phyloP scores from a whole-genome alignment of 2,888 invertebrate genomes.

The Hermaeophaga mercurialis region DNA sequence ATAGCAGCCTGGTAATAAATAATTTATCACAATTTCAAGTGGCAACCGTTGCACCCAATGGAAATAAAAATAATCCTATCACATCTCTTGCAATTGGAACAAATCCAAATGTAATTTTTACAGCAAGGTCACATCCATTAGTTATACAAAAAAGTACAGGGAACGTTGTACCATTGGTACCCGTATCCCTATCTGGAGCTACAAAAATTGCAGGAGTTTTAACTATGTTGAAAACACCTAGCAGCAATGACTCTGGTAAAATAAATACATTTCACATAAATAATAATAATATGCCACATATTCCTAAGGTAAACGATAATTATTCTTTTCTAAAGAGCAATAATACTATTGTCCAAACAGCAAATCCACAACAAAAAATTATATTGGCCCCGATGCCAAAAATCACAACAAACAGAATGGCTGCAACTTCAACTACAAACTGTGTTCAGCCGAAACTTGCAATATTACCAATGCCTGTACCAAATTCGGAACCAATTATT shows the following conservation, averaged over 20 bases:
- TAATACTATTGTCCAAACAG: constrained; percentile 33
- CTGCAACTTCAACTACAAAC: constrained; percentile 64
- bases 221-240: constrained; percentile 63
- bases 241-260: constrained; percentile 51
- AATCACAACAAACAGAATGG: constrained; percentile 62
- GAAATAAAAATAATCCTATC: constrained; percentile 40
- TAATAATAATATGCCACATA: constrained; percentile 19
- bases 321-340: constrained; percentile 45
- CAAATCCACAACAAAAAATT: constrained; percentile 54
- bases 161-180: constrained; percentile 55
- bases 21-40: constrained; percentile 43
- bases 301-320: constrained; percentile 27
- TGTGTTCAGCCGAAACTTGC: constrained; percentile 56
- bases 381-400: constrained; percentile 66
- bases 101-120: constrained; percentile 48
- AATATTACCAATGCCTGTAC: constrained; percentile 51
- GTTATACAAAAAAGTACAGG: constrained; percentile 63
- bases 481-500: constrained; percentile 32
- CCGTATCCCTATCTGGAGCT: constrained; percentile 59
- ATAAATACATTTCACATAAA: constrained; percentile 52
- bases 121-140: constrained; percentile 59
- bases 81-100: constrained; percentile 32
- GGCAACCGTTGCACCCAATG: constrained; percentile 41
- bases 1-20: constrained; percentile 33
- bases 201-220: constrained; percentile 63